Evolutionary conservation across 2,888 invertebrate genomes (phyloP), one percentile per base, ranked within the genome.

Genomic region (Pristionchus japonicus): DNA sequence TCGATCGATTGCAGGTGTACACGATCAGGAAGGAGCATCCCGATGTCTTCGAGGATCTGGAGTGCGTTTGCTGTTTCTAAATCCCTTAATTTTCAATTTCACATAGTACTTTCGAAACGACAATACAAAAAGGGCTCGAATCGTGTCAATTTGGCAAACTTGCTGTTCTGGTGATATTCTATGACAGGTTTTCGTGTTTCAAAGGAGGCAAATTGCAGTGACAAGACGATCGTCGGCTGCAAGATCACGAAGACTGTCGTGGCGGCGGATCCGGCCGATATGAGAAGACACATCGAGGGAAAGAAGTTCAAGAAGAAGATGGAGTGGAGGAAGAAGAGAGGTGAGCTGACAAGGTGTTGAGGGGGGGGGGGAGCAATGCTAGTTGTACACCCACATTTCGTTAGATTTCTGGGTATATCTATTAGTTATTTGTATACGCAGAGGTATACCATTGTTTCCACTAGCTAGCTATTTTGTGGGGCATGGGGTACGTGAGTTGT

Each of bases 1-100:
- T 74, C 20, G 23, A 40, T 40, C 13, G 11, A 23, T 77, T 47
- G 9, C 47, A 77, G 77, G 86, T 90, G 49, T 85, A 89, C 52
- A 85, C 85, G 52, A 86, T 90, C 74, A 80, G 86, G 57, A 27
- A 83, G 80, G 85, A 82, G 67, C 57, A 90, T 49, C 86, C 89
- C n/a, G 74, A 88, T 31, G 88, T 89, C 23, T 90, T 89, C 87
- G 89, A 89, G 47, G 90, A 89, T 31, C 47, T 88, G 15, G 88
- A 86, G 88, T 88, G 20, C 17, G 86, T 84, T 47, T 27, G 27
- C 23, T 43, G 11, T 61, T 20, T 64, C 64, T 74, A 17, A 31
- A 15, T 74, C 6, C 4, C 37, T 74, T 67, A 20, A 7, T 31
- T 3, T 11, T 31, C 9, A 6, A 37, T n/a, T 1, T 15, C 37